These are phyloP conservation scores for Tiaroga cobitis DNA, from an alignment of 2,797 vertebrate species.

Conservation along the genomic window DNA sequence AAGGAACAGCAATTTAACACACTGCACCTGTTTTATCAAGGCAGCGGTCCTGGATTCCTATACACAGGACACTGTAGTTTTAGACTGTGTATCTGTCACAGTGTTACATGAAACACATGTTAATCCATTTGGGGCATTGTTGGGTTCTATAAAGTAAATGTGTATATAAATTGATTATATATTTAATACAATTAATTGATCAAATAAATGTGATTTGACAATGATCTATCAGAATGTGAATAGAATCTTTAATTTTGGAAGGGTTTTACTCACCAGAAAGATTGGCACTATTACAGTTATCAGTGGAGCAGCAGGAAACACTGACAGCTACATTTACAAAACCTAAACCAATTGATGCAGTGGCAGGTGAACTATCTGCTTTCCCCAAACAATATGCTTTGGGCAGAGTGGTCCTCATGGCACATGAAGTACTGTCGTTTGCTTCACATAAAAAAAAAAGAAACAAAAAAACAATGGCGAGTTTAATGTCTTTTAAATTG, in stretches of 20 bases:
- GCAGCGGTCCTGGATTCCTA: constrained; percentile 13
- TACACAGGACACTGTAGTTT: constrained; percentile 3
- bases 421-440: neutral
- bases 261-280: neutral
- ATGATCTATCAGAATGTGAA: neutral
- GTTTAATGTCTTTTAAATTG: neutral
- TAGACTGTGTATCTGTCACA: neutral
- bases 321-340: neutral
- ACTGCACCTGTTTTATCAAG: neutral
- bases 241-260: neutral
- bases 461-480: neutral
- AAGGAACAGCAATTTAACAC: neutral
- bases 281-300: neutral
- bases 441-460: neutral
- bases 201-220: neutral
- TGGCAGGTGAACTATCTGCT: neutral
- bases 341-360: neutral
- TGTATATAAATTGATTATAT: neutral
- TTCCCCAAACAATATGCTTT: neutral
- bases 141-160: constrained; percentile 1
- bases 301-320: constrained; percentile 21
- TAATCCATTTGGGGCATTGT: constrained; percentile 6
- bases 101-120: constrained; percentile 13
- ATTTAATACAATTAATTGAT: neutral
- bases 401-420: neutral